These are phyloP conservation scores for Drosophila kikkawai DNA, from an alignment of 1,140 invertebrate genomes.

Conservation along the genomic window DNA sequence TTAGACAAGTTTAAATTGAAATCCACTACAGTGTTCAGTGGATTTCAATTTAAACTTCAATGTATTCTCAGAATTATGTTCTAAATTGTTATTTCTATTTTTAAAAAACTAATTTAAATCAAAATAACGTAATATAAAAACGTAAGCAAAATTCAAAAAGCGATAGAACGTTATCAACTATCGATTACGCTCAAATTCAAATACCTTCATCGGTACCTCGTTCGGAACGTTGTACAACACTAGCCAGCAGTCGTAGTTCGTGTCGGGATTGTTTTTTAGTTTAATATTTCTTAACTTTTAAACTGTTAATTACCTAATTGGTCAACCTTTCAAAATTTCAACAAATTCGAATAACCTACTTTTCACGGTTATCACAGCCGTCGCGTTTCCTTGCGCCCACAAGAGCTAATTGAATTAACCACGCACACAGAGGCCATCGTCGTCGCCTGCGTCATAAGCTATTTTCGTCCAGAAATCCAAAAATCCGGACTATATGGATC, in stretches of 20 bases:
- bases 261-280: constrained; percentile 79
- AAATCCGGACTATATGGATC: constrained; percentile 61
- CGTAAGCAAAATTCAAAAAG: neutral
- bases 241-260: constrained; percentile 73
- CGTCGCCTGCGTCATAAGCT: constrained; percentile 76
- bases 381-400: constrained; percentile 59
- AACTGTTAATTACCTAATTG: constrained; percentile 58
- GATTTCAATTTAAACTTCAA: neutral
- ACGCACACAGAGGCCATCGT: constrained; percentile 57
- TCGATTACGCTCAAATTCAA: neutral
- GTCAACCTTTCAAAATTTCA: constrained; percentile 60
- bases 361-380: constrained; percentile 56
- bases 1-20: neutral
- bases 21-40: too few relatives aligned
- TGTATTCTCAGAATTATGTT: neutral
- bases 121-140: neutral
- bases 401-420: constrained; percentile 74
- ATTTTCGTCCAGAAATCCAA: constrained; percentile 65
- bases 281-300: constrained; percentile 64
- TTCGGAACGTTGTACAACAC: constrained; percentile 18
- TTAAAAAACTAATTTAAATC: neutral
- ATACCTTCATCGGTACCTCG: neutral
- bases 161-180: neutral
- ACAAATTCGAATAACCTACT: constrained; percentile 18
- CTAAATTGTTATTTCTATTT: neutral